Base-by-base conservation (phyloP, 2,888 invertebrate species). In the Exocentrus adspersus region DNA sequence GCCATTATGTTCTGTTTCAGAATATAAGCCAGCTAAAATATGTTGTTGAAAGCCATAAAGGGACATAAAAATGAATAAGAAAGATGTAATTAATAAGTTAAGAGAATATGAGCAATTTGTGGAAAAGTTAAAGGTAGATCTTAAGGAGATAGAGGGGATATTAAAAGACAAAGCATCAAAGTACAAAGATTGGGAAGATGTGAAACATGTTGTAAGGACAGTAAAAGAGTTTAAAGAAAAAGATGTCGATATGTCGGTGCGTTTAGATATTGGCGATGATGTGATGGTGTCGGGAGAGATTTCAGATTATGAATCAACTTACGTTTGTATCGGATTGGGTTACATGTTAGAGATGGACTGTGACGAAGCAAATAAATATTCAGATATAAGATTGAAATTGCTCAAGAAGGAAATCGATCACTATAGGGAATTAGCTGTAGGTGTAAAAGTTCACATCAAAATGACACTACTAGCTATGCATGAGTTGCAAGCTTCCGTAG, bases 361-460 rank as follows among this genome's bases (percentile, higher is more conserved):
- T 62, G 77, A 78, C 24, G 82, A 83, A 70, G 81, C 82, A 16
- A 71, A 74, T 59, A 82, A 80, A 67, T 83, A 82, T 75, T 72
- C 80, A 3, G 76, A 79, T 68, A 80, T 82, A 60, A 67, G 81
- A 58, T 70, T 80, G 58, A 79, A 72, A 24, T 69, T 79, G 24
- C 63, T 82, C 50, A 75, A 78, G 53, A 79, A 76, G 62, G 80
- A 83, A 72, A 79, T 82, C 59, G 76, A 78, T 6, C 82, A 82
- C 69, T 75, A 77, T 61, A 71, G 80, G 66, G 72, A 80, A 60
- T 68, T 81, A 42, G 82, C 82, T 56, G 80, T 80, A 37, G 72
- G 80, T 61, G 78, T 83, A 46, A 83, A 83, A 67, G 81, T 80
- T 16, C 79, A 82, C 67, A 82, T 83, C 64, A 83, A 83, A 69